A percentile compares a stretch with the other conserved stretches of the same genome.
Evolutionary conservation across 2,113 vertebrate genomes (phyloP).

Genomic region (Castor canadensis): DNA sequence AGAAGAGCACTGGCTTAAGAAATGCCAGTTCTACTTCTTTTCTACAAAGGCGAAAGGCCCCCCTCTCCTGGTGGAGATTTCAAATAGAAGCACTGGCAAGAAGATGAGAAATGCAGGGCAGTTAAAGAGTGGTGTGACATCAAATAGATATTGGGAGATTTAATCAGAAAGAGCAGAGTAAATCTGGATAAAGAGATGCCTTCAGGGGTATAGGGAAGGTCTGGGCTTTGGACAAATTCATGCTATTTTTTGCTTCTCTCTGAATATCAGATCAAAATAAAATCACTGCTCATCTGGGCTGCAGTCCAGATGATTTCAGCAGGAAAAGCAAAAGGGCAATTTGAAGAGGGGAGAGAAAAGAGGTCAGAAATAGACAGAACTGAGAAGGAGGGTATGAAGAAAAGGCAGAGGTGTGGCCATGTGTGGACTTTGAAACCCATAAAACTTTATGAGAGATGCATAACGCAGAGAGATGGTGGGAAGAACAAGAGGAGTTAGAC

Average conservation of each 20-base stretch:
- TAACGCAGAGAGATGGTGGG: not conserved
- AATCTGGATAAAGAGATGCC: slow-evolving; percentile 35
- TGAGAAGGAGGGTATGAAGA: not conserved
- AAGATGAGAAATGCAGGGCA: not conserved
- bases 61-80: slow-evolving; percentile 86
- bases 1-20: slow-evolving; percentile 32
- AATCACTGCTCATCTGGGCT: not conserved
- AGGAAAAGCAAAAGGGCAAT: slow-evolving; percentile 13
- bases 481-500: not conserved
- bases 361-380: not conserved
- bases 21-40: slow-evolving; percentile 38
- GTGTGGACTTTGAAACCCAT: not conserved
- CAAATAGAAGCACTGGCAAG: slow-evolving; percentile 52
- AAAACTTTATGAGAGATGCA: not conserved
- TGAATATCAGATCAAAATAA: slow-evolving; percentile 58
- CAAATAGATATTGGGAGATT: not conserved
- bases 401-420: not conserved
- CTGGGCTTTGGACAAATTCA: not conserved
- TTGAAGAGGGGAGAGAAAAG: slow-evolving; percentile 22
- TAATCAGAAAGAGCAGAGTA: not conserved
- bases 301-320: slow-evolving; percentile 4
- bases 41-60: slow-evolving; percentile 81
- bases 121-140: not conserved
- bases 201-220: not conserved
- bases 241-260: slow-evolving; percentile 18